Percentiles rank a stretch among this genome's conserved stretches.
These are phyloP conservation scores for Polypedilum vanderplanki DNA, from an alignment of 1,140 invertebrate species.

Conservation along the genomic window DNA sequence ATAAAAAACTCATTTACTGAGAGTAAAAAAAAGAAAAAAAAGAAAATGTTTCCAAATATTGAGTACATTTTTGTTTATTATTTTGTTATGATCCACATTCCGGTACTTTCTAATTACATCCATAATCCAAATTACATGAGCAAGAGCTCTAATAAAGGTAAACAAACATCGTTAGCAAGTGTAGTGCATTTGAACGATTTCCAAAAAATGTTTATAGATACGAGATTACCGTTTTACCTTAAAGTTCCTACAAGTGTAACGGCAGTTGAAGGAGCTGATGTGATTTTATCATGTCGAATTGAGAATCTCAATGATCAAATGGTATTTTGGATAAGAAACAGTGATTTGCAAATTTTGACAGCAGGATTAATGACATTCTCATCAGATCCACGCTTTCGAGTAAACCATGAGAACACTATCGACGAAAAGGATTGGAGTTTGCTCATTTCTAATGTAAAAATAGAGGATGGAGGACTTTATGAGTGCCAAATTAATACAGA, in stretches of 20 bases:
- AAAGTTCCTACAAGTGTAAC: neutral
- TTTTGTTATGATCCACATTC: too few relatives aligned
- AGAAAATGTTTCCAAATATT: too few relatives aligned
- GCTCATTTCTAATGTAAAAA: neutral
- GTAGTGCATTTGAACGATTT: too few relatives aligned
- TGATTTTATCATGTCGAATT: slow-evolving; percentile 12
- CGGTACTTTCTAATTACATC: too few relatives aligned
- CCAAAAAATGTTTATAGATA: too few relatives aligned
- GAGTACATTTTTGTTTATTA: too few relatives aligned
- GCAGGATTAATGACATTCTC: neutral
- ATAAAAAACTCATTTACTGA: too few relatives aligned
- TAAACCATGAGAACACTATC: neutral
- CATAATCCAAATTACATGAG: too few relatives aligned
- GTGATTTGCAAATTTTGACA: slow-evolving; percentile 9
- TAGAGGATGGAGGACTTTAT: slow-evolving; percentile 46
- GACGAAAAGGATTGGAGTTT: slow-evolving; percentile 16
- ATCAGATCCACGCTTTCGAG: neutral
- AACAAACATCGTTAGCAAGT: too few relatives aligned
- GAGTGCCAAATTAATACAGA: slow-evolving; percentile 92
- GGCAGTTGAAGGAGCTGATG: neutral
- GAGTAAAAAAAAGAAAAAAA: too few relatives aligned
- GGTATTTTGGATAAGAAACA: slow-evolving; percentile 18
- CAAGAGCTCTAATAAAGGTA: too few relatives aligned
- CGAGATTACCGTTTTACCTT: neutral
- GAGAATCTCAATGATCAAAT: neutral